These are phyloP conservation scores for Patella ulyssiponensis DNA, from an alignment of 2,888 invertebrate species.

Conservation along the genomic window DNA sequence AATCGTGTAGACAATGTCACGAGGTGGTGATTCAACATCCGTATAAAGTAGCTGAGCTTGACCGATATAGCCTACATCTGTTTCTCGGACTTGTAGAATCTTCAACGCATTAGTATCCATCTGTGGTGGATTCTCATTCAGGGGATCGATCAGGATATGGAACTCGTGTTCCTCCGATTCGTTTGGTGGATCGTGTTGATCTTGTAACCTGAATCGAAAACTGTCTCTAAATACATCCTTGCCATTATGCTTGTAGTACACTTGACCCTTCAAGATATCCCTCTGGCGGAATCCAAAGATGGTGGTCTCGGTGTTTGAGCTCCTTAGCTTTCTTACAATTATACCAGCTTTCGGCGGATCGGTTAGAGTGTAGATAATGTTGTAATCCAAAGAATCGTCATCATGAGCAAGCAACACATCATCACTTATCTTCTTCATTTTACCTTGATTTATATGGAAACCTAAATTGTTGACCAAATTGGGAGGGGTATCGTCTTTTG, in stretches of 20 bases:
- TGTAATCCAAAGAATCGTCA: slow-evolving; percentile 65
- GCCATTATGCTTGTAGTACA: slow-evolving; percentile 70
- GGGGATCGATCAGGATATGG: slow-evolving; percentile 62
- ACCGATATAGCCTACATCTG: slow-evolving; percentile 64
- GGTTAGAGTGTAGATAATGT: slow-evolving; percentile 64
- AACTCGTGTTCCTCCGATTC: slow-evolving; percentile 64
- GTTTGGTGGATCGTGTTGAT: slow-evolving; percentile 68
- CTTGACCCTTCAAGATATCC: slow-evolving; percentile 67
- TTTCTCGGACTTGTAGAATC: slow-evolving; percentile 64
- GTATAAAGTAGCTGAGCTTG: slow-evolving; percentile 66
- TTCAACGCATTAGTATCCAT: slow-evolving; percentile 51
- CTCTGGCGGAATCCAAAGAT: slow-evolving; percentile 67
- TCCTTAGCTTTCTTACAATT: slow-evolving; percentile 59
- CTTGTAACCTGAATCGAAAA: slow-evolving; percentile 66
- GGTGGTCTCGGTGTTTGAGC: slow-evolving; percentile 60
- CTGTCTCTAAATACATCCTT: slow-evolving; percentile 62
- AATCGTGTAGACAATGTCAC: slow-evolving; percentile 65
- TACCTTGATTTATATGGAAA: slow-evolving; percentile 66
- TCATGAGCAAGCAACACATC: slow-evolving; percentile 66
- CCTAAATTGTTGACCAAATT: slow-evolving; percentile 67
- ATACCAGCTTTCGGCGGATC: slow-evolving; percentile 65
- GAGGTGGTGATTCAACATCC: slow-evolving; percentile 64
- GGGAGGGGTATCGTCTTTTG: slow-evolving; percentile 70
- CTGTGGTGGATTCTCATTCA: slow-evolving; percentile 69
- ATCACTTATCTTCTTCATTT: slow-evolving; percentile 59